Evolutionary conservation across 2,888 invertebrate species (phyloP).

Genomic region (Ashinkailepas kermadecensis): DNA sequence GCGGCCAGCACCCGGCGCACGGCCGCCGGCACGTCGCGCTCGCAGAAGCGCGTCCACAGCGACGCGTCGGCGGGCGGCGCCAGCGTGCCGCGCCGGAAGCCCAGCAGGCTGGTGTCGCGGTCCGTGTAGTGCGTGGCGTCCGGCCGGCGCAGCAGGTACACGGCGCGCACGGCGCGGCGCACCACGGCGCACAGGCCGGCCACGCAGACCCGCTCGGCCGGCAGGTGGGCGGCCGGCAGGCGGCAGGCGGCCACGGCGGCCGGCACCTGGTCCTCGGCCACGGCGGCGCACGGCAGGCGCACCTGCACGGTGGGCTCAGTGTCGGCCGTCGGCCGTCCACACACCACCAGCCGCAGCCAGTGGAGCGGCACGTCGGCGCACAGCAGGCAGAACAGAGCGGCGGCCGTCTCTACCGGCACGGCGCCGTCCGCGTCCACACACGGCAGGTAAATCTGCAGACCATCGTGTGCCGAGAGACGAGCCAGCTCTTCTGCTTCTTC

Average conservation of each 20-base stretch:
- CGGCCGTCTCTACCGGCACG: constrained; percentile 7
- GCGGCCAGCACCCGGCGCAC: constrained; percentile 37
- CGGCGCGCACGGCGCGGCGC: constrained; percentile 54
- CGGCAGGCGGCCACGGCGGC: constrained; percentile 2
- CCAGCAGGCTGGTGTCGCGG: constrained; percentile 49
- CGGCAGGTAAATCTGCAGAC: constrained; percentile 5
- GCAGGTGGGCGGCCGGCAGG: constrained; percentile 55
- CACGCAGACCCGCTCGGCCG: constrained; percentile 54
- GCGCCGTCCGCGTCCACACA: not conserved
- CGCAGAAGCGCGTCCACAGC: constrained; percentile 87
- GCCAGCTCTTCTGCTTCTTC: no score
- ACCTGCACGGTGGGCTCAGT: not conserved
- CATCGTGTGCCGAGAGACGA: not conserved
- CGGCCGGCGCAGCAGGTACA: constrained; percentile 40
- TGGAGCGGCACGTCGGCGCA: not conserved
- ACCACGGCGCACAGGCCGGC: constrained; percentile 71
- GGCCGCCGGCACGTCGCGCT: constrained; percentile 62
- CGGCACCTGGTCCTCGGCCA: not conserved
- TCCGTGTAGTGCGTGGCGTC: constrained; percentile 16
- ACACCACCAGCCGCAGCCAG: constrained; percentile 12
- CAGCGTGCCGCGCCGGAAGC: constrained; percentile 70
- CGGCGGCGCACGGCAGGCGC: not conserved
- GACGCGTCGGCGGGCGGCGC: constrained; percentile 76
- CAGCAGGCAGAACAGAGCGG: not conserved
- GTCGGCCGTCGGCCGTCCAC: not conserved